Evolutionary conservation across 2,888 invertebrate species (phyloP).

Genomic region (Scaptomyza parva): DNA sequence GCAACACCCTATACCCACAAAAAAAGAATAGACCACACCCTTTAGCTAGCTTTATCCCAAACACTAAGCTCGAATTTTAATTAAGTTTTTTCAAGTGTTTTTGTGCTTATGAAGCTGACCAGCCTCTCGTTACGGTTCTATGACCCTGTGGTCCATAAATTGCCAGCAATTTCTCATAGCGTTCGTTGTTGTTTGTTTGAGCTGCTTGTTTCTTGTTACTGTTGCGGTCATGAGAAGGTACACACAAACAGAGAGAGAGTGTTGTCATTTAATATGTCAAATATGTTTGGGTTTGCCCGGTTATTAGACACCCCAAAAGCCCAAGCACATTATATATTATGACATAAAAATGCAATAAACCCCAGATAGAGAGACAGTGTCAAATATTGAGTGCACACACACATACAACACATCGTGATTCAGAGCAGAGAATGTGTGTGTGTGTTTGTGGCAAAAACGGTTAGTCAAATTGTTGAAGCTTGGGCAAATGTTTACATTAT

Average conservation of each 20-base stretch:
- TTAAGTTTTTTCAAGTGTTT: constrained; percentile 71
- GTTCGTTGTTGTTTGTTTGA: constrained; percentile 24
- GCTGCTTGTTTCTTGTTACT: constrained; percentile 32
- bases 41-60: constrained; percentile 36
- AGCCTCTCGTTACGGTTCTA: constrained; percentile 35
- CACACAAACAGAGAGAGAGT: constrained; percentile 18
- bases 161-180: constrained; percentile 48
- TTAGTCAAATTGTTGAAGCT: constrained; percentile 43
- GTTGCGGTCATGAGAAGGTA: constrained; percentile 24
- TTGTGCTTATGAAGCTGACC: constrained; percentile 55
- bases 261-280: constrained; percentile 57
- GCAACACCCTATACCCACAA: constrained; percentile 38
- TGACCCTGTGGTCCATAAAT: constrained; percentile 57
- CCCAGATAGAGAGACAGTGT: constrained; percentile 51
- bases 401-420: too few relatives aligned
- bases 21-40: constrained; percentile 22
- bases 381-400: constrained; percentile 57
- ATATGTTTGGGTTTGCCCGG: constrained; percentile 56
- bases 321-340: constrained; percentile 68
- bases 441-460: constrained; percentile 25
- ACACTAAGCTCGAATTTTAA: constrained; percentile 69
- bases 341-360: constrained; percentile 71
- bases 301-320: constrained; percentile 43
- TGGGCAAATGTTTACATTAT: constrained; percentile 65
- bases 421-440: not conserved